Conservation (phyloP, 2,888 invertebrate species). For the Caenorhabditis zanzibari region DNA sequence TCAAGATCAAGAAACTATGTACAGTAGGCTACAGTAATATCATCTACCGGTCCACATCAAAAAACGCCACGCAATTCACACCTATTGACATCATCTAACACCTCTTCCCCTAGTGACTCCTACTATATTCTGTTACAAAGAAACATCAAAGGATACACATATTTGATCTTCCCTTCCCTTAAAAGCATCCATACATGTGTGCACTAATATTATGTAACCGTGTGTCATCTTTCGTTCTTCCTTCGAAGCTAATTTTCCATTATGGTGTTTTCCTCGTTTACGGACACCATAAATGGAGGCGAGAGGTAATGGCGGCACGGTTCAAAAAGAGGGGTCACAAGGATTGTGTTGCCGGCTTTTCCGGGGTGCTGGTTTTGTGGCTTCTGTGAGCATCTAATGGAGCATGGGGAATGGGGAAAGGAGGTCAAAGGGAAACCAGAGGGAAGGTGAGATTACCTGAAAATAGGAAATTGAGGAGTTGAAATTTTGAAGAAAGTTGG, state of each 20-base stretch:
- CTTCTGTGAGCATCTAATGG: too few relatives aligned
- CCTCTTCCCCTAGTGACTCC: background rate
- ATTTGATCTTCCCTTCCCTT: slow-evolving; percentile 13
- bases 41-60: too few relatives aligned
- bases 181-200: background rate
- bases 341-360: slow-evolving; percentile 19
- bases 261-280: background rate
- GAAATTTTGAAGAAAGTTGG: too few relatives aligned
- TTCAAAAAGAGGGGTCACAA: background rate
- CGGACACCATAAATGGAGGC: too few relatives aligned
- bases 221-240: background rate
- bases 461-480: background rate
- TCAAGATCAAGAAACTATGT: too few relatives aligned
- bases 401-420: too few relatives aligned
- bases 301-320: slow-evolving; percentile 7
- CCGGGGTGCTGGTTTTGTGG: background rate
- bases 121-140: background rate
- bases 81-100: background rate
- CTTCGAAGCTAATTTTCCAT: slow-evolving; percentile 26
- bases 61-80: slow-evolving; percentile 8
- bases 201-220: slow-evolving; percentile 45
- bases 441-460: background rate
- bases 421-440: too few relatives aligned
- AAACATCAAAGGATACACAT: slow-evolving; percentile 32
- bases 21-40: too few relatives aligned